A percentile compares a stretch with the other conserved stretches of the same genome.
phyloP scores from a whole-genome alignment of 2,888 invertebrate species.

The Campopleginae sp. region DNA sequence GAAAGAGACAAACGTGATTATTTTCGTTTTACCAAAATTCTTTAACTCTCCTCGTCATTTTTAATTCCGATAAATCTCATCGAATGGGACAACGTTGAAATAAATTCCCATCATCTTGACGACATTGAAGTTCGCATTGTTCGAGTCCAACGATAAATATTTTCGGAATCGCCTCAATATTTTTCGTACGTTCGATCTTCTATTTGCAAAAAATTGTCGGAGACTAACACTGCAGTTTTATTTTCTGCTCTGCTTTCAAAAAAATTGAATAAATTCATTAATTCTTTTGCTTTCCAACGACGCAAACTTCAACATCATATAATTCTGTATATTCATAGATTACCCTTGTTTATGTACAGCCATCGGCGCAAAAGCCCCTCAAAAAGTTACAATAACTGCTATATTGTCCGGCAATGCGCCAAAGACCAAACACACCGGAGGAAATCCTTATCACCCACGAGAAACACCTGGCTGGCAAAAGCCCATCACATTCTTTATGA shows the following conservation, averaged over 20 bases:
- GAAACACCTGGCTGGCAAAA: constrained; percentile 87
- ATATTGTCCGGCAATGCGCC: constrained; percentile 41
- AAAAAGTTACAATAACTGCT: constrained; percentile 63
- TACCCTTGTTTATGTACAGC: constrained; percentile 61
- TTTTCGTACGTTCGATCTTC: too few relatives aligned
- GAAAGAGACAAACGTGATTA: not conserved
- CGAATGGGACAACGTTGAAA: not conserved
- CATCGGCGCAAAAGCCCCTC: constrained; percentile 74
- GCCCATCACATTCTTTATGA: constrained; percentile 85
- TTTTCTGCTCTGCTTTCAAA: too few relatives aligned
- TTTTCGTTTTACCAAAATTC: not conserved
- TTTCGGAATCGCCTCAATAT: too few relatives aligned
- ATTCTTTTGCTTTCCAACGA: too few relatives aligned
- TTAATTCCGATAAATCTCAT: not conserved
- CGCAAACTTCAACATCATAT: too few relatives aligned
- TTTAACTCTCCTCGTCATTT: not conserved
- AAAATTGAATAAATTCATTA: too few relatives aligned
- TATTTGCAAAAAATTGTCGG: too few relatives aligned
- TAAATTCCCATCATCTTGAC: too few relatives aligned
- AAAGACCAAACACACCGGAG: constrained; percentile 77
- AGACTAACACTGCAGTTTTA: too few relatives aligned
- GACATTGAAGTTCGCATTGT: too few relatives aligned
- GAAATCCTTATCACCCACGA: constrained; percentile 85
- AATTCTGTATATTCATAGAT: not conserved
- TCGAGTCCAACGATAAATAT: too few relatives aligned